These are phyloP conservation scores for Esox masquinongy DNA, from an alignment of 2,797 vertebrate genomes.

Conservation along the genomic window DNA sequence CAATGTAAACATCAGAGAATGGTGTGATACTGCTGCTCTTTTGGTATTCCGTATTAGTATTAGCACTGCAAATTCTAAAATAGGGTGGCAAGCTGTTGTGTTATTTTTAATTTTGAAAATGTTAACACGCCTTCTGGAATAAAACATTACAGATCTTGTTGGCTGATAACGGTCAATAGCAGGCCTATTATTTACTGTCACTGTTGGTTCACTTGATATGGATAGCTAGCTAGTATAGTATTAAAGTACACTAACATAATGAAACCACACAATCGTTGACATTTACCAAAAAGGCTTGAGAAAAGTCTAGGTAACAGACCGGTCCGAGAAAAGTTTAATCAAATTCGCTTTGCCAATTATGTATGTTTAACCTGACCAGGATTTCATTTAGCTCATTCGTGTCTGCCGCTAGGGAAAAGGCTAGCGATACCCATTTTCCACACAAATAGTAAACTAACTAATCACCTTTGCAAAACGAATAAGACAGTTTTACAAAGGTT, in stretches of 20 bases:
- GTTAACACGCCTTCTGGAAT: neutral
- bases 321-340: neutral
- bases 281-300: neutral
- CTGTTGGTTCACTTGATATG: neutral
- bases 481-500: neutral
- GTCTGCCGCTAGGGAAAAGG: conserved; percentile 11
- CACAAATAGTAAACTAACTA: neutral
- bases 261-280: neutral
- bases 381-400: neutral
- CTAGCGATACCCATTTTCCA: neutral
- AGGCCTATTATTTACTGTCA: neutral
- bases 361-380: neutral
- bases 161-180: neutral
- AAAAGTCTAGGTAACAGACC: neutral
- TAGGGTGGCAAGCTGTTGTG: neutral
- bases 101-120: neutral
- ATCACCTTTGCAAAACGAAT: neutral
- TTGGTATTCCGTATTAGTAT: neutral
- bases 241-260: neutral
- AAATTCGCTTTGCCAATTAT: too few species aligned
- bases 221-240: neutral
- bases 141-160: neutral
- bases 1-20: neutral
- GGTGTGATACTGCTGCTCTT: neutral
- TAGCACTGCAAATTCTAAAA: neutral